phyloP scores from a whole-genome alignment of 2,888 invertebrate genomes.

The Sesia bembeciformis region DNA sequence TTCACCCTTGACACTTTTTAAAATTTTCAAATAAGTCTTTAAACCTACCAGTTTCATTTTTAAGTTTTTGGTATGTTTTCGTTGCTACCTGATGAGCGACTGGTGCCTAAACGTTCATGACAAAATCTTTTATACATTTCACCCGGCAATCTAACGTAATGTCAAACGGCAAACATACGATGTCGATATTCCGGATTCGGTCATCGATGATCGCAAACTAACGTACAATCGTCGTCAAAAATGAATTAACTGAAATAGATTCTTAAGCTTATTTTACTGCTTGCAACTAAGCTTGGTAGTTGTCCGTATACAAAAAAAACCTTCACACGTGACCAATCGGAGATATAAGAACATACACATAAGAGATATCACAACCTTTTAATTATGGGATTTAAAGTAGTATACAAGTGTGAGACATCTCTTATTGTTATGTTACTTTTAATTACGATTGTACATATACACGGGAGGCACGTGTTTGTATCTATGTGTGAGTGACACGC shows the following conservation, averaged over 20 bases:
- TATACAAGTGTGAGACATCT: too few species aligned
- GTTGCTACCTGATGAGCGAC: slow-evolving; percentile 48
- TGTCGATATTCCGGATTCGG: slow-evolving; percentile 53
- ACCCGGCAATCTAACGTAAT: slow-evolving; percentile 49
- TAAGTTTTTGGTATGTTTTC: slow-evolving; percentile 34
- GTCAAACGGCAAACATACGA: slow-evolving; percentile 48
- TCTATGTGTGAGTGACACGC: slow-evolving; percentile 20
- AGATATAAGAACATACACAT: too few species aligned
- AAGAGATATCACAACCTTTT: too few species aligned
- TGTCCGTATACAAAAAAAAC: too few species aligned
- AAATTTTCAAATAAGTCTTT: not conserved
- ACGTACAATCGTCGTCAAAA: not conserved
- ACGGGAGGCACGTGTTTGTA: not conserved
- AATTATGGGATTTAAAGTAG: too few species aligned
- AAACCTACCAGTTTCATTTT: slow-evolving; percentile 62
- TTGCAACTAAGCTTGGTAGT: too few species aligned
- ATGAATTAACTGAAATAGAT: too few species aligned
- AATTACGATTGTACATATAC: too few species aligned
- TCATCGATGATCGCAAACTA: slow-evolving; percentile 35
- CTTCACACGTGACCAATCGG: too few species aligned
- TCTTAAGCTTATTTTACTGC: too few species aligned
- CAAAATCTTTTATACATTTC: slow-evolving; percentile 66
- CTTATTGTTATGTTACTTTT: too few species aligned
- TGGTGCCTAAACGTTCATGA: slow-evolving; percentile 39
- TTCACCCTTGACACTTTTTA: not conserved